phyloP scores from a whole-genome alignment of 2,113 vertebrate genomes.

The Myotis yumanensis region DNA sequence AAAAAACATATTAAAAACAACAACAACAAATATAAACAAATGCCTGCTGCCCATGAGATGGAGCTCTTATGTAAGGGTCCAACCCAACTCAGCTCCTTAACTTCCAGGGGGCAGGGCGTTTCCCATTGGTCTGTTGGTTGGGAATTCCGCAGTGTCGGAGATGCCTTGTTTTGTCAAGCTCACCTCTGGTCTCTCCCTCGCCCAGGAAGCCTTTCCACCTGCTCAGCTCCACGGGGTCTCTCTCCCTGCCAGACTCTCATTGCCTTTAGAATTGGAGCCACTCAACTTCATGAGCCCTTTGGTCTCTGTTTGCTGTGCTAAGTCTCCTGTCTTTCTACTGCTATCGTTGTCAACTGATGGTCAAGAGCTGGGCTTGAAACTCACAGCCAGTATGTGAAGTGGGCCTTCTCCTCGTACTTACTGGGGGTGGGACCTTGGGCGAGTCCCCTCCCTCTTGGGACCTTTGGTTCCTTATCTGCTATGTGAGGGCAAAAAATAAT shows the following conservation, averaged over 20 bases:
- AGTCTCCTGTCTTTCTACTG: background rate
- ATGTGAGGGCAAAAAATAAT: background rate
- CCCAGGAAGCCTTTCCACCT: background rate
- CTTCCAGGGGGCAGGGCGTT: too few species aligned
- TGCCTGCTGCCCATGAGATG: background rate
- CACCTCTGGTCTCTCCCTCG: background rate
- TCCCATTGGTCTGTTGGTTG: background rate
- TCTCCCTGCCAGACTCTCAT: background rate
- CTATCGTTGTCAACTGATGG: background rate
- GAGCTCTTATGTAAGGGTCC: background rate
- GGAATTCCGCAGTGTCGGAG: background rate
- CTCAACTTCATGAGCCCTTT: background rate
- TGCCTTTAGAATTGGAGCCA: background rate
- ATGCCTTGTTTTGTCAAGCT: background rate
- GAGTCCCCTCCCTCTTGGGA: background rate
- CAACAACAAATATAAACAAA: background rate
- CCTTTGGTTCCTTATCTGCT: background rate
- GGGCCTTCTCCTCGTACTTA: background rate
- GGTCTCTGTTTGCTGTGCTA: background rate
- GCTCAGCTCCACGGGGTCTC: too few species aligned
- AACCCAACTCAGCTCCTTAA: background rate
- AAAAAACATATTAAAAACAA: background rate
- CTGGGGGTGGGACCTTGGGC: background rate
- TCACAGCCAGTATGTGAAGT: background rate
- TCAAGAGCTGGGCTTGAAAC: background rate